Conservation (phyloP, 2,113 vertebrate genomes). For the Centropus unirufus region DNA sequence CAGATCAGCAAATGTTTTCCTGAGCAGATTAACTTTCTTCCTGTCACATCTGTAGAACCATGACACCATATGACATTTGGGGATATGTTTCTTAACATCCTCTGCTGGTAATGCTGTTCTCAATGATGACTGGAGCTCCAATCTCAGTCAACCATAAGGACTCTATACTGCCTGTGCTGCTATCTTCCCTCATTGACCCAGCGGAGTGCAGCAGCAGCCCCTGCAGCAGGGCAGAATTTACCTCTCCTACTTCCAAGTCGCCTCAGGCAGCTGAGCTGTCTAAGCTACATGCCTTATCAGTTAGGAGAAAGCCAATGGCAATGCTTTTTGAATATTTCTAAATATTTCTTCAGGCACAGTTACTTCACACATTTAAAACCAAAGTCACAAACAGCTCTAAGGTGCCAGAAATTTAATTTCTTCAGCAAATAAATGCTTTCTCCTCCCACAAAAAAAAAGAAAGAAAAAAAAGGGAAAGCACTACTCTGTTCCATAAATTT, state of each 20-base stretch:
- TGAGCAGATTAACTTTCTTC: neutral
- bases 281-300: neutral
- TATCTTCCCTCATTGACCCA: neutral
- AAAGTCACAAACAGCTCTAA: slow-evolving; percentile 43
- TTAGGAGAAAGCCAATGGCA: slow-evolving; percentile 13
- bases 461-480: neutral
- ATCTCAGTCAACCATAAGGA: neutral
- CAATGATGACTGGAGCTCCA: neutral
- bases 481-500: neutral
- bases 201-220: neutral
- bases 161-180: neutral
- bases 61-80: neutral
- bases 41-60: neutral
- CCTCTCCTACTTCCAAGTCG: neutral
- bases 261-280: slow-evolving; percentile 16
- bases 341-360: slow-evolving; percentile 48
- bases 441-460: neutral
- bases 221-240: neutral
- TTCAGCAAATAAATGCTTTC: slow-evolving; percentile 35
- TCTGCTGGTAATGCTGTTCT: neutral
- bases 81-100: neutral
- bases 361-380: slow-evolving; percentile 54
- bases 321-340: slow-evolving; percentile 13
- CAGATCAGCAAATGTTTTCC: accelerated
- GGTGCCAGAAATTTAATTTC: slow-evolving; percentile 46